A percentile compares a stretch with the other conserved stretches of the same genome.
phyloP scores from a whole-genome alignment of 2,797 vertebrate genomes.

The Sciurus carolinensis region DNA sequence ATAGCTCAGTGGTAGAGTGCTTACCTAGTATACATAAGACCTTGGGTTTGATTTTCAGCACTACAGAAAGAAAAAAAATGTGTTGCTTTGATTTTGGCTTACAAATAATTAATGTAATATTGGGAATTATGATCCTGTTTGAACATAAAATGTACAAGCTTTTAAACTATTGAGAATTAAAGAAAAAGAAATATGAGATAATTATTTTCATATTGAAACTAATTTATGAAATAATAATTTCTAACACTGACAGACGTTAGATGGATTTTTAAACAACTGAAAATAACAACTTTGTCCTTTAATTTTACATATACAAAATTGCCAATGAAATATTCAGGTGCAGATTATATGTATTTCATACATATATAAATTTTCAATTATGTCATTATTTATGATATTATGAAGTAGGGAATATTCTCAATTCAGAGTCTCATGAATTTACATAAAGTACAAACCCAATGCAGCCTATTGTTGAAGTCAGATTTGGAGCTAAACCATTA shows the following conservation, averaged over 20 bases:
- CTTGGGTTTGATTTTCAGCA: no score
- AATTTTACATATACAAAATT: neutral
- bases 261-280: neutral
- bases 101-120: neutral
- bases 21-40: neutral
- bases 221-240: neutral
- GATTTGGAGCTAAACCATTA: no score
- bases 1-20: neutral
- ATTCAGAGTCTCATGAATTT: neutral
- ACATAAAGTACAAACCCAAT: no score
- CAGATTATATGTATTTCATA: slow-evolving; percentile 3
- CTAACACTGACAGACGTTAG: neutral
- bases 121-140: neutral
- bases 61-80: neutral
- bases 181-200: neutral
- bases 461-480: no score
- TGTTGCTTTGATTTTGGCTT: neutral
- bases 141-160: neutral
- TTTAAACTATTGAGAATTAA: neutral
- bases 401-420: neutral
- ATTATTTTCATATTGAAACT: slow-evolving; percentile 4
- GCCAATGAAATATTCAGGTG: neutral
- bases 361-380: neutral
- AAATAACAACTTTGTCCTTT: neutral
- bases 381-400: neutral